These are phyloP conservation scores for Ips typographus DNA, from an alignment of 1,140 invertebrate genomes.

Conservation along the genomic window DNA sequence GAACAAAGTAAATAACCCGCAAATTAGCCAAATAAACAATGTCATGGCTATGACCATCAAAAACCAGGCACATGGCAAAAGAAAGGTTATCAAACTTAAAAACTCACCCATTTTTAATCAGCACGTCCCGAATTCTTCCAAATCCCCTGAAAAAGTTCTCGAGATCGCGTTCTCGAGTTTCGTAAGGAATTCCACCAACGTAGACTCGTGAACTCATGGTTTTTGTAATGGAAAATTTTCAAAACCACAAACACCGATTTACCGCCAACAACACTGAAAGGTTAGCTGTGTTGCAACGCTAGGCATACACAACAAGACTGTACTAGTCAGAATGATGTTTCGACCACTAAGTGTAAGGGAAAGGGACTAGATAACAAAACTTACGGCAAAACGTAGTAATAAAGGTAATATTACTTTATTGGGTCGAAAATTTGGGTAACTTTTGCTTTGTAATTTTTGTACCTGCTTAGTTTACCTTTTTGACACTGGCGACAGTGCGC, in stretches of 20 bases:
- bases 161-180: conserved; percentile 33
- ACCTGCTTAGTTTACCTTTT: too few species aligned
- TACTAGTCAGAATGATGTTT: too few species aligned
- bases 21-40: background rate
- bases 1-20: too few species aligned
- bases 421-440: too few species aligned
- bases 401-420: too few species aligned
- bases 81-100: background rate
- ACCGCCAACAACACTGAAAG: background rate
- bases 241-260: background rate
- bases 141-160: conserved; percentile 34
- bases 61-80: conserved; percentile 20
- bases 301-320: too few species aligned
- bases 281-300: background rate
- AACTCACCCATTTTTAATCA: conserved; percentile 35
- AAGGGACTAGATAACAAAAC: too few species aligned
- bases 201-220: conserved; percentile 36
- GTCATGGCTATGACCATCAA: background rate
- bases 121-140: conserved; percentile 30
- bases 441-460: too few species aligned
- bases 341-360: too few species aligned
- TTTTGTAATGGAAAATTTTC: conserved; percentile 1
- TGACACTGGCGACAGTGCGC: too few species aligned
- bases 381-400: too few species aligned
- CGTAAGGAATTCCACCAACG: conserved; percentile 35